A percentile compares a stretch with the other conserved stretches of the same genome.
phyloP scores from a whole-genome alignment of 2,113 vertebrate species.

The Dasypus novemcinctus region DNA sequence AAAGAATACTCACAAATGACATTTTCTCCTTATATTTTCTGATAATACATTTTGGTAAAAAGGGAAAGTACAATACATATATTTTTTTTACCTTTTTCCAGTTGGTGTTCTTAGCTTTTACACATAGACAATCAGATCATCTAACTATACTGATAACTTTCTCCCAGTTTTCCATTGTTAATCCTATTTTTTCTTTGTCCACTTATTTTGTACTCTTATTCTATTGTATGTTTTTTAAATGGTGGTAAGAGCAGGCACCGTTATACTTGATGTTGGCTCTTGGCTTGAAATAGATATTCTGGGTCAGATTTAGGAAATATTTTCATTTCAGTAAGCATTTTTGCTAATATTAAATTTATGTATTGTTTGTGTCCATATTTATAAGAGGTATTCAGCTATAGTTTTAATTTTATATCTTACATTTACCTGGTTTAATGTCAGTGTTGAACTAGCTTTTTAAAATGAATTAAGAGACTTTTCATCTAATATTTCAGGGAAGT shows the following conservation, averaged over 20 bases:
- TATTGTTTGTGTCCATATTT: neutral
- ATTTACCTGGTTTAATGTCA: no score
- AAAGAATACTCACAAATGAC: neutral
- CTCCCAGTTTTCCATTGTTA: neutral
- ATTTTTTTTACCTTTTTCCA: neutral
- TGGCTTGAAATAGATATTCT: constrained; percentile 11
- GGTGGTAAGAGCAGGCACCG: neutral
- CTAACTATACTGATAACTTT: neutral
- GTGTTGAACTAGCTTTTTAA: no score
- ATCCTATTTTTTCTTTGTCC: neutral
- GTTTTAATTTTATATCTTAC: no score
- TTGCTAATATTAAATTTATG: constrained; percentile 13
- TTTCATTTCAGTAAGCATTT: constrained; percentile 22
- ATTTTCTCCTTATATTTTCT: neutral
- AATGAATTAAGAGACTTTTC: no score
- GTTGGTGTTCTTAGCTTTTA: neutral
- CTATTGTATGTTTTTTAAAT: neutral
- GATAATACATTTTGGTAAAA: neutral
- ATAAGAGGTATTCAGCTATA: neutral
- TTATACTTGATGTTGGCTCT: neutral
- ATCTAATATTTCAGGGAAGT: no score
- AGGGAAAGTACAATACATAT: neutral
- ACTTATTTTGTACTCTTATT: neutral
- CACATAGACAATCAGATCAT: neutral
- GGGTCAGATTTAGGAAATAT: constrained; percentile 2